phyloP scores from a whole-genome alignment of 2,888 invertebrate species.

The Lycia hirtaria region DNA sequence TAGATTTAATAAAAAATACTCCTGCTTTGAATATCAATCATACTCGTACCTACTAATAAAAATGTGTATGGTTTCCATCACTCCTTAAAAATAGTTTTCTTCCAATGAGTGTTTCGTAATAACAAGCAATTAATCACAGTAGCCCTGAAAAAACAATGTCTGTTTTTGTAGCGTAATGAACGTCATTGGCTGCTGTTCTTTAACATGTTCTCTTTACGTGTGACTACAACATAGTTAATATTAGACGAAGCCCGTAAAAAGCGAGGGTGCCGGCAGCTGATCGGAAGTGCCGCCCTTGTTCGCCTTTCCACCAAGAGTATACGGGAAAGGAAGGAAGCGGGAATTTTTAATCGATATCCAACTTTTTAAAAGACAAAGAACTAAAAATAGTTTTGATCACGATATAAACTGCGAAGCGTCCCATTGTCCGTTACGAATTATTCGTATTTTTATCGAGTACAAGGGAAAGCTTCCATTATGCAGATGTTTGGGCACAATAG shows the following conservation, averaged over 20 bases:
- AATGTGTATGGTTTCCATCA: conserved; percentile 19
- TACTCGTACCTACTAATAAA: conserved; percentile 5
- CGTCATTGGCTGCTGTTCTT: conserved; percentile 43
- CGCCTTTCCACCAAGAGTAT: conserved; percentile 69
- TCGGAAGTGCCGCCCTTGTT: conserved; percentile 85
- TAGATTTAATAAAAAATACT: conserved; percentile 2
- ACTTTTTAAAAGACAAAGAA: conserved; percentile 19
- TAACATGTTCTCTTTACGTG: conserved; percentile 48
- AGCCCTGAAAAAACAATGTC: conserved; percentile 31
- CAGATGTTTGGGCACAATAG: conserved; percentile 76
- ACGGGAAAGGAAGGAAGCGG: conserved; percentile 73
- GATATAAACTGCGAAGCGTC: conserved; percentile 55
- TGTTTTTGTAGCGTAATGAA: conserved; percentile 32
- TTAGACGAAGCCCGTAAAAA: conserved; percentile 80
- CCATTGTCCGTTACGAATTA: conserved; percentile 75
- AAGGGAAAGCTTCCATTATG: conserved; percentile 79
- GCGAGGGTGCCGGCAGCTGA: conserved; percentile 82
- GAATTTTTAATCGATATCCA: conserved; percentile 45
- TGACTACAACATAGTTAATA: conserved; percentile 65
- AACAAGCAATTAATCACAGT: conserved; percentile 33
- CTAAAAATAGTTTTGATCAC: conserved; percentile 43
- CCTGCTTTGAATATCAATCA: conserved; percentile 15
- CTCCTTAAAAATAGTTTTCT: conserved; percentile 25
- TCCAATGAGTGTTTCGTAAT: conserved; percentile 21
- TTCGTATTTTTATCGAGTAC: conserved; percentile 72